phyloP scores from a whole-genome alignment of 1,140 invertebrate species.

The Plutomurus gul region DNA sequence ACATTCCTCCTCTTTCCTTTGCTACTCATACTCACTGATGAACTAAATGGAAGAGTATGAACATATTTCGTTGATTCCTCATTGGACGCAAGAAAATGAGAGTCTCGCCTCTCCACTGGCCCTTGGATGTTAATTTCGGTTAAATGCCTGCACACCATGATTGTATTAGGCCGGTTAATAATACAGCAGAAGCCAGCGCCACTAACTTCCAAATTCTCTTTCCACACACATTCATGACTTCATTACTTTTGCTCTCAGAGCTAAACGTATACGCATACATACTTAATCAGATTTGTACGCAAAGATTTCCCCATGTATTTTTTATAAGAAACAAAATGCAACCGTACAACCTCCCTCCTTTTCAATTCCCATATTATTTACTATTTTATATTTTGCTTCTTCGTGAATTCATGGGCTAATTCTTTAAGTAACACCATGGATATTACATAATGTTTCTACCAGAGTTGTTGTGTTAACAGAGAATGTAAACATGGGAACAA shows the following conservation, averaged over 20 bases:
- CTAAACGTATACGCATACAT: background rate
- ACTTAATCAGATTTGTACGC: background rate
- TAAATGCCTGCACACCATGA: background rate
- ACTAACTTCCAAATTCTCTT: background rate
- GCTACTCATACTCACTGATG: no score
- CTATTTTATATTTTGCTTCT: background rate
- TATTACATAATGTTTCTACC: no score
- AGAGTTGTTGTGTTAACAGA: no score
- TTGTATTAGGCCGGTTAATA: background rate
- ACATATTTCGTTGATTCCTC: no score
- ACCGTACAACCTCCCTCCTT: no score
- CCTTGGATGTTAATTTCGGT: background rate
- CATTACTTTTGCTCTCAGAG: background rate
- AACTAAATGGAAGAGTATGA: no score
- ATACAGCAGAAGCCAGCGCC: background rate
- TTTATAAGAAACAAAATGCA: no score
- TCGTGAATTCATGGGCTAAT: background rate
- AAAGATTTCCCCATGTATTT: background rate
- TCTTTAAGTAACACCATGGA: background rate
- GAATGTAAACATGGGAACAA: no score
- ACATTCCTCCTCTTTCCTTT: no score
- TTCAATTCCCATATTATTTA: background rate
- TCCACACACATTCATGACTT: background rate
- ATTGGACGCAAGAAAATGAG: no score
- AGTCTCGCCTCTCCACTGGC: background rate